Evolutionary conservation across 2,113 vertebrate genomes (phyloP), one percentile per base, ranked within the genome.

Genomic region (Progne subis): DNA sequence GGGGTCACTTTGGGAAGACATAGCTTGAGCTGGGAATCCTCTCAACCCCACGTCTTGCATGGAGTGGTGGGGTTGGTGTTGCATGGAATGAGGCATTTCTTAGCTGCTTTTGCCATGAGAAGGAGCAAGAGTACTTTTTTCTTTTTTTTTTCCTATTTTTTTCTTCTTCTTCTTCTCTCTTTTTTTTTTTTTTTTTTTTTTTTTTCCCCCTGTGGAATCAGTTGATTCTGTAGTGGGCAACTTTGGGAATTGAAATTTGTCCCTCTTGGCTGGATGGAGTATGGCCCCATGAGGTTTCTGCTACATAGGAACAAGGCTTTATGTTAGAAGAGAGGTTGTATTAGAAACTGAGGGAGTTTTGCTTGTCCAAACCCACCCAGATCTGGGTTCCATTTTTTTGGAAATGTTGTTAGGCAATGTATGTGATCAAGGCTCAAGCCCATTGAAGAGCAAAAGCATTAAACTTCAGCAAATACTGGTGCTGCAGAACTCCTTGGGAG

Each of bases 151-250:
- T 9, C 9, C n/a, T n/a, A n/a, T 37, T 37, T 37, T 37, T 37
- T 37, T 37, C 8, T 37, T 31, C 37, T 29, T 21, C 25, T 21
- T 8, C 3, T 11, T 31, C 26, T 41, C 13, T 2, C 14, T 4
- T 12, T 14, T 7, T 15, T 26, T 5, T 37, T 12, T 8, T 5
- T 11, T 6, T 21, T 20, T 18, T 14, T 20, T 21, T n/a, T 20
- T 18, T 10, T 6, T 3, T 0, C 3, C 1, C 1, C 15, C 2
- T 12, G 4, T 39, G 34, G 18, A 75, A 10, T 18, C 5, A 23
- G 2, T 57, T 34, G 5, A 7, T 86, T 91, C n/a, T 64, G 17
- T 64, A 53, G 16, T 25, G 14, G 20, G 5, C 18, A 52, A 1
- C 44, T 63, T 89, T 47, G 52, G 39, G 47, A 86, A 74, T 12